phyloP scores from a whole-genome alignment of 2,113 vertebrate genomes.

The Ptyas mucosa region DNA sequence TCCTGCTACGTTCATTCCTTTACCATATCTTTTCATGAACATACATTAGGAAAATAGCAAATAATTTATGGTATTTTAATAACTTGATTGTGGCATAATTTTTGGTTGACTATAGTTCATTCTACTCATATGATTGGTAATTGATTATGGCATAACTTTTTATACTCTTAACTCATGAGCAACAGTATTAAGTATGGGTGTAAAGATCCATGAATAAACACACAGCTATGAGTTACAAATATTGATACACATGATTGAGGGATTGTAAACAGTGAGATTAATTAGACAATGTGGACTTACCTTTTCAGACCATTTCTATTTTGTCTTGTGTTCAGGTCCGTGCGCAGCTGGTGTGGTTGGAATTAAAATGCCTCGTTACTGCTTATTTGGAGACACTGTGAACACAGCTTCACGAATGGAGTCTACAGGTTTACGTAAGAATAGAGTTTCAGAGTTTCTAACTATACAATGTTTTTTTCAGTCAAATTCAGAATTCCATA shows the following conservation, averaged over 20 bases:
- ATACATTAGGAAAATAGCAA: neutral
- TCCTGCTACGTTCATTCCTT: neutral
- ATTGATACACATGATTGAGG: neutral
- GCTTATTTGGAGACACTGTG: conserved; percentile 92
- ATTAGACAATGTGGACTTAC: neutral
- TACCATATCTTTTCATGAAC: neutral
- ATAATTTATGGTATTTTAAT: neutral
- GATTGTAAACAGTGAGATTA: neutral
- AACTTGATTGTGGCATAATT: neutral
- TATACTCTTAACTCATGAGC: neutral
- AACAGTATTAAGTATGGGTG: neutral
- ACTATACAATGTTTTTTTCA: neutral
- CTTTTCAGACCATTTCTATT: neutral
- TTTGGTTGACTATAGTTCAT: neutral
- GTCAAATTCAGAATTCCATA: neutral
- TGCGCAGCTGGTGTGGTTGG: conserved; percentile 95
- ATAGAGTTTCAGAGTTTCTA: conserved; percentile 42
- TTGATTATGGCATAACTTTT: neutral
- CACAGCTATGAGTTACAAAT: neutral
- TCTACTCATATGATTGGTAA: neutral
- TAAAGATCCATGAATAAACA: neutral
- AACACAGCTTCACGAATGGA: conserved; percentile 96
- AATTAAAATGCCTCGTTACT: conserved; percentile 96
- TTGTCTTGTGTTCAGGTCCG: conserved; percentile 72
- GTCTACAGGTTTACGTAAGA: conserved; percentile 92